Evolutionary conservation across 2,113 vertebrate genomes (phyloP), one percentile per base, ranked within the genome.

Genomic region (Ailuropoda melanoleuca): DNA sequence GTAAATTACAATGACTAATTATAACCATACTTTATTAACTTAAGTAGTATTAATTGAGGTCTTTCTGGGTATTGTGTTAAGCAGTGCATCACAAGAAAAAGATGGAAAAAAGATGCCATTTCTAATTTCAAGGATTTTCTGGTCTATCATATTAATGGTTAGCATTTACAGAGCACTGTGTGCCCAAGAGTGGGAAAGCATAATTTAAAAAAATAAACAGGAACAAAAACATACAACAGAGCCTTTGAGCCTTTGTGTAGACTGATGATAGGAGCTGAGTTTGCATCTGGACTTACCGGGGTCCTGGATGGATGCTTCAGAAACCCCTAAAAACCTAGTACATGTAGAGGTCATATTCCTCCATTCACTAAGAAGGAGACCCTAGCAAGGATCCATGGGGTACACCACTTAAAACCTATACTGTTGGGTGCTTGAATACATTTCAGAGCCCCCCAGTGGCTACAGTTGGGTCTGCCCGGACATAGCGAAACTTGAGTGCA

Each of bases 1-100:
- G 72, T 60, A 93, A 93, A 90, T 81, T 37, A 70, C 43, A 48
- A n/a, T 72, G 66, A 17, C 78, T 81, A 83, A 88, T 85, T 91
- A 23, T 78, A 70, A 24, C 26, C 58, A 87, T 78, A 64, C 86
- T 87, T 96, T 58, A 50, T 81, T 80, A 94, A 66, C 31, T 88
- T 68, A 94, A 68, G 46, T 19, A 66, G 14, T 89, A 87, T 48
- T 53, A 50, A 29, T 31, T 66, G 48, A 77, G 19, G 29, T 48
- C 31, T 94, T 96, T 82, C 58, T 88, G 46, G 50, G 39, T 46
- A 31, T 55, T 72, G 9, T 81, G 14, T 92, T 62, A 37, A 77
- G 53, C 7, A 10, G 48, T 75, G 3, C 43, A 23, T 46, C 46
- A 17, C 24, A 78, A 64, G 64, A 53, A 37, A 81, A 68, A 34